Conservation (phyloP, 2,113 vertebrate species). For the Oriolus oriolus region DNA sequence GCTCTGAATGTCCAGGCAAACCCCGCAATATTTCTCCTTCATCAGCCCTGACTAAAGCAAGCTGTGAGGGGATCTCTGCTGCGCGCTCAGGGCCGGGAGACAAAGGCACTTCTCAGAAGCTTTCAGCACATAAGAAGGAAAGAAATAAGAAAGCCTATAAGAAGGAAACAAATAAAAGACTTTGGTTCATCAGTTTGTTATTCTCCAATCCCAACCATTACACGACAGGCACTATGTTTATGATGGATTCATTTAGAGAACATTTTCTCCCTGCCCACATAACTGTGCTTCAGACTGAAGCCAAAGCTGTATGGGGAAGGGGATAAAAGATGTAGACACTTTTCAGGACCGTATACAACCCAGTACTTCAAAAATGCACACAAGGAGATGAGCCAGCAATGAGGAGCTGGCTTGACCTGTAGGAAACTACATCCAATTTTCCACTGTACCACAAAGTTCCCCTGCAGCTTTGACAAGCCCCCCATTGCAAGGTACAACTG, state of each 20-base stretch:
- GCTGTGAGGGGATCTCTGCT: background rate
- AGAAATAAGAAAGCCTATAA: background rate
- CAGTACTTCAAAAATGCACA: background rate
- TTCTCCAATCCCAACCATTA: background rate
- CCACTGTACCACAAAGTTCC: background rate
- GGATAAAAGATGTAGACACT: background rate
- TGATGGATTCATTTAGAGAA: constrained; percentile 27
- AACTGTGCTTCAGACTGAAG: constrained; percentile 11
- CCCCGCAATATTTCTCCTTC: background rate
- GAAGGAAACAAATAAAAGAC: background rate
- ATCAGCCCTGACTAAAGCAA: background rate
- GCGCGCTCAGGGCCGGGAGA: background rate
- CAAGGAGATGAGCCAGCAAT: background rate
- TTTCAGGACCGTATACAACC: background rate
- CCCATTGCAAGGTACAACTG: background rate
- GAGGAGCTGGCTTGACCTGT: background rate
- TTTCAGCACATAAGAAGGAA: background rate
- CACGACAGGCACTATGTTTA: background rate
- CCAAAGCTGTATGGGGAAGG: background rate
- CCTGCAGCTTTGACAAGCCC: background rate
- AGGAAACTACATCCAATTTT: background rate
- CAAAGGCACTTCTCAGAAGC: background rate
- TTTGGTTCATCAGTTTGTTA: constrained; percentile 16
- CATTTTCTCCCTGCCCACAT: constrained; percentile 31
- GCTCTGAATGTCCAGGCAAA: background rate